Evolutionary conservation across 2,888 invertebrate genomes (phyloP).

Genomic region (Merodon equestris): DNA sequence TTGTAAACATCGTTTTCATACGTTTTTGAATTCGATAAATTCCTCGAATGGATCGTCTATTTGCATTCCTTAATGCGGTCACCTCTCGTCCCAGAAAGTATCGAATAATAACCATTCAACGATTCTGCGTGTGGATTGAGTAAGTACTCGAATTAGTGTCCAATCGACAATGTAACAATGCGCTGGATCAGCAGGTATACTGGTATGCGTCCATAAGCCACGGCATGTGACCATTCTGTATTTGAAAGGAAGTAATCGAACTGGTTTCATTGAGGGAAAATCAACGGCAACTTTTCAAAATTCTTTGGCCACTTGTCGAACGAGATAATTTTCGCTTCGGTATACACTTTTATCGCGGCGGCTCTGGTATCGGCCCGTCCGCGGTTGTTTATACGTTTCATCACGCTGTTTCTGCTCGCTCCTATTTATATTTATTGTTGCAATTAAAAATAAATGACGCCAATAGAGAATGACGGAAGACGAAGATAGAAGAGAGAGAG

Average conservation of each 20-base stretch:
- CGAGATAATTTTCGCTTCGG: conserved; percentile 52
- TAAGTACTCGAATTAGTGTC: no score
- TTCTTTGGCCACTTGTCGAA: conserved; percentile 41
- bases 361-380: conserved; percentile 6
- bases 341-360: conserved; percentile 37
- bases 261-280: conserved; percentile 57
- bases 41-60: no score
- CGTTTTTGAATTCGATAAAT: no score
- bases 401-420: not conserved
- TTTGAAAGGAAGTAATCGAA: not conserved
- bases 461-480: conserved; percentile 8
- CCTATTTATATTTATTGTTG: conserved; percentile 60
- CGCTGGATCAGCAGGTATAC: no score
- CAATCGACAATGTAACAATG: no score
- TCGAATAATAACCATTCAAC: no score
- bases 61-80: no score
- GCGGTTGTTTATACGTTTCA: conserved; percentile 16
- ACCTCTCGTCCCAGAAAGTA: no score
- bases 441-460: conserved; percentile 57
- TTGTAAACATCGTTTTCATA: no score
- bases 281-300: conserved; percentile 39
- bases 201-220: no score
- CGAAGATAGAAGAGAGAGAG: conserved; percentile 3
- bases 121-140: no score
- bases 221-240: no score